Evolutionary conservation across 1,140 invertebrate genomes (phyloP).

Genomic region (Sitobion miscanthi): DNA sequence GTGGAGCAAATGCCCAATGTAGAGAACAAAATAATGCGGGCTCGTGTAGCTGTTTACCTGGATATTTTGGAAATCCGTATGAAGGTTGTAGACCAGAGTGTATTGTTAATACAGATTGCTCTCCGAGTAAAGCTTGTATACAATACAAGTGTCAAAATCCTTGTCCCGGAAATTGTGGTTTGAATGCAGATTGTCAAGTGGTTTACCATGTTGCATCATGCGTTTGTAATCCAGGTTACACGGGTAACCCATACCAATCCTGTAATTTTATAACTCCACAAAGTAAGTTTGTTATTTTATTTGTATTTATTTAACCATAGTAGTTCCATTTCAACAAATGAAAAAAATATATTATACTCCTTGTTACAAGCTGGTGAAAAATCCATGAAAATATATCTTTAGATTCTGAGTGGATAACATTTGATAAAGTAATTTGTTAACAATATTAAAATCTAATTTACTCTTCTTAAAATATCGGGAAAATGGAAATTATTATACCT

Average conservation of each 20-base stretch:
- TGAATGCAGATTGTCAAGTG: constrained; percentile 76
- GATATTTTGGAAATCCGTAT: constrained; percentile 75
- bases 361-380: too few relatives aligned
- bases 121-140: constrained; percentile 75
- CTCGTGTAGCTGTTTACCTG: constrained; percentile 71
- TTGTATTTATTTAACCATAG: not conserved
- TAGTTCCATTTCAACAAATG: not conserved
- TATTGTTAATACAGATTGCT: constrained; percentile 75
- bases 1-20: constrained; percentile 73
- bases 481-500: too few relatives aligned
- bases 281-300: constrained; percentile 33
- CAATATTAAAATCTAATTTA: too few relatives aligned
- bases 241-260: constrained; percentile 73
- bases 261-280: constrained; percentile 63
- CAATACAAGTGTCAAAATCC: constrained; percentile 77
- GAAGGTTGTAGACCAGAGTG: constrained; percentile 78
- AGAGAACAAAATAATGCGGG: constrained; percentile 71
- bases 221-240: constrained; percentile 72
- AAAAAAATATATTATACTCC: too few relatives aligned
- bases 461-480: too few relatives aligned
- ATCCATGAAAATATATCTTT: too few relatives aligned
- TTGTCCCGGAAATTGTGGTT: constrained; percentile 77
- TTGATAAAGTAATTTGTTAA: too few relatives aligned
- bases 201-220: constrained; percentile 78
- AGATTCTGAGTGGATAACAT: too few relatives aligned